Base-by-base conservation (phyloP, 2,888 invertebrate genomes). In the Tachystola acroxantha region DNA sequence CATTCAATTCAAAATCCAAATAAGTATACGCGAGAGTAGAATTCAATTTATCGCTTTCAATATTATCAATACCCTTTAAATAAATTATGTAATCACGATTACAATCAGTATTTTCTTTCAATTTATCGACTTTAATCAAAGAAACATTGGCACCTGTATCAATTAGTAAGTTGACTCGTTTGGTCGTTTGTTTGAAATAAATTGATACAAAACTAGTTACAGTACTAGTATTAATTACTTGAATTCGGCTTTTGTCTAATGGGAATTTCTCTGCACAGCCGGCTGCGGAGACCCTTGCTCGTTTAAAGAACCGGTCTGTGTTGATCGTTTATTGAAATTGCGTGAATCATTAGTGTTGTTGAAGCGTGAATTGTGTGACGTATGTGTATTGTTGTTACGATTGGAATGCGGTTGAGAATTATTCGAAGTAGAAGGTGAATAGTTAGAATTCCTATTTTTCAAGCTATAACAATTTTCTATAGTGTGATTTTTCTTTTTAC, bases 41-140 rank as follows among this genome's bases (percentile, higher is more conserved):
- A 28, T 28, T 28, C 11, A 28, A 28, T 2, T 28, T 10, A 2
- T 12, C 9, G 2, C 3, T 10, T 2, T 12, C 9, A 4, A 28
- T 11, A 3, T 28, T 28, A 28, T 28, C 28, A 28, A 28, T 28
- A 9, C 28, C 28, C 11, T 28, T 28, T 11, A 28, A 11, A 28
- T 11, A 28, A 28, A 28, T 28, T 10, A 11, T 10, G 9, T 28
- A 28, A 11, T 28, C n/a, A n/a, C n/a, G n/a, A n/a, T n/a, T n/a
- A n/a, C n/a, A n/a, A n/a, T n/a, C 28, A 10, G 28, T 28, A 9
- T 28, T 28, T 28, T 28, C 28, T 28, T 28, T 28, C 11, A 28
- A 28, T 7, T 10, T 12, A 5, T 12, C 28, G 9, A 28, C 12
- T 28, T 28, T 28, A 28, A 28, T 28, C 11, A 28, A 10, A 6